Percentiles rank a stretch among this genome's conserved stretches.
Conservation (phyloP, 2,797 vertebrate genomes). For the Salmo trutta region DNA sequence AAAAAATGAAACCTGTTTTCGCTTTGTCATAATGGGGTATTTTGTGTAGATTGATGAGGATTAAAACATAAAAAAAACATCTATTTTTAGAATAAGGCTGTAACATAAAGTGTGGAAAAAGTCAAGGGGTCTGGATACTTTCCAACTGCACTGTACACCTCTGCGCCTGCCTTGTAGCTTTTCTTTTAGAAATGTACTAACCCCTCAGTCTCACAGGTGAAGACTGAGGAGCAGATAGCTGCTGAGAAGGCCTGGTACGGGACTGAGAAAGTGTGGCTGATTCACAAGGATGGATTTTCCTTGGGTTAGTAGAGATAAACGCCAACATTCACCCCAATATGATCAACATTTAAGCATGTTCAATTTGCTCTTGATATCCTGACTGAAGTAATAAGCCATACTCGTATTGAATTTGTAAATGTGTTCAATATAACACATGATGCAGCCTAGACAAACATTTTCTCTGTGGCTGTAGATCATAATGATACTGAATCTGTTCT, state of each 20-base stretch:
- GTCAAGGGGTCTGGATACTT: too few relatives aligned
- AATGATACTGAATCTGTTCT: constrained; percentile 39
- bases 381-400: neutral
- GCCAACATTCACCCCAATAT: neutral
- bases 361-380: neutral
- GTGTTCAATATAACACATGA: too few relatives aligned
- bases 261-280: constrained; percentile 95
- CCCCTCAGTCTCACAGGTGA: constrained; percentile 76
- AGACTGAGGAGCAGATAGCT: constrained; percentile 91
- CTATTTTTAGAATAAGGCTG: too few relatives aligned
- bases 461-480: constrained; percentile 29
- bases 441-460: too few relatives aligned
- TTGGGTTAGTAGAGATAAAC: constrained; percentile 80
- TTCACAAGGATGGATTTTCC: constrained; percentile 96
- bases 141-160: too few relatives aligned
- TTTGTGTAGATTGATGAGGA: too few relatives aligned
- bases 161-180: too few relatives aligned
- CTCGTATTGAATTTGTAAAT: neutral
- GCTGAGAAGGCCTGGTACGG: constrained; percentile 92
- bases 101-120: too few relatives aligned
- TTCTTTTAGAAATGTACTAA: too few relatives aligned
- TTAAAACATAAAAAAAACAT: too few relatives aligned
- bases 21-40: too few relatives aligned
- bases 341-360: neutral
- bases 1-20: too few relatives aligned